phyloP scores from a whole-genome alignment of 2,113 vertebrate genomes.

The Brachyistius frenatus region DNA sequence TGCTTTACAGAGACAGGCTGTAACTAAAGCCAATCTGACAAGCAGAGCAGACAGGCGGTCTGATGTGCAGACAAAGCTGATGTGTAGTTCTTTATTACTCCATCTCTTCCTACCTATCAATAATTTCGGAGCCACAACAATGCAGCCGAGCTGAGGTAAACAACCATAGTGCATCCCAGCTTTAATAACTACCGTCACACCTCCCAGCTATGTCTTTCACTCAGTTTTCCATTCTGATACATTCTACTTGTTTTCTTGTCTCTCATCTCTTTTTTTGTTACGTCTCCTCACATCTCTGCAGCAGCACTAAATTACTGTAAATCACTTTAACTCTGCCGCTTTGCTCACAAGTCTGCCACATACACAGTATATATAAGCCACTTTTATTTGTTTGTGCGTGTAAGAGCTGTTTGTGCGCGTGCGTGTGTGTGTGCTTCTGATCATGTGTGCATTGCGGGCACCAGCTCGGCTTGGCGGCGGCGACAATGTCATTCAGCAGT shows the following conservation, averaged over 20 bases:
- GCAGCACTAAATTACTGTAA: constrained; percentile 32
- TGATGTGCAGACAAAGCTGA: constrained; percentile 44
- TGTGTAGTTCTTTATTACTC: constrained; percentile 70
- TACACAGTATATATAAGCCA: neutral
- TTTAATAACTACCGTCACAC: constrained; percentile 78
- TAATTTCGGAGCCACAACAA: constrained; percentile 73
- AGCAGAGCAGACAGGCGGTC: constrained; percentile 39
- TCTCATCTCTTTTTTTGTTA: constrained; percentile 17
- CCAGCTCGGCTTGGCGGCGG: constrained; percentile 52
- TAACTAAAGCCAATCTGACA: constrained; percentile 52
- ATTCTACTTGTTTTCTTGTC: constrained; percentile 34
- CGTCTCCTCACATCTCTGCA: constrained; percentile 16
- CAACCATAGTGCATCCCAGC: constrained; percentile 64
- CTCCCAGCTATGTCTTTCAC: constrained; percentile 66
- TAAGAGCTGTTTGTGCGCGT: neutral
- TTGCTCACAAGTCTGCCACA: constrained; percentile 1
- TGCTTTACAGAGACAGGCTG: constrained; percentile 33
- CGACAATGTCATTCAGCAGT: constrained; percentile 84
- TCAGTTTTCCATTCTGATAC: constrained; percentile 37
- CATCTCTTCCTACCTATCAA: constrained; percentile 70
- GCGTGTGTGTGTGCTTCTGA: constrained; percentile 14
- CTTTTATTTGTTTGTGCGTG: constrained; percentile 1
- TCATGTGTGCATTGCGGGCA: constrained; percentile 47
- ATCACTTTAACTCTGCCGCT: constrained; percentile 19
- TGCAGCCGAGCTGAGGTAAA: constrained; percentile 65